Evolutionary conservation across 1,140 invertebrate species (phyloP).

Genomic region (Heliconius nattereri): DNA sequence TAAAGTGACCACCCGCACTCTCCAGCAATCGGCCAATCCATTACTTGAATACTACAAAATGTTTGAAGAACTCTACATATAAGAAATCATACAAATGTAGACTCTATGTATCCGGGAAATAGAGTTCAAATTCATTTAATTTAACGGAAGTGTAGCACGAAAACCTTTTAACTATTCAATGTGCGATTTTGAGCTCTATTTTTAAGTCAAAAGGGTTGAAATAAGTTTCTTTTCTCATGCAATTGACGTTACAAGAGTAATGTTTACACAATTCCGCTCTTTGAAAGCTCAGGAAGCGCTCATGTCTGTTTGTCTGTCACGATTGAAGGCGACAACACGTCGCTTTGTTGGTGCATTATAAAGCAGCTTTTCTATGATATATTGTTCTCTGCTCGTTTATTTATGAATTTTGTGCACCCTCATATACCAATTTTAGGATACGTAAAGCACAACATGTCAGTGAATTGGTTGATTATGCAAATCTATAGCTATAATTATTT

Average conservation of each 20-base stretch:
- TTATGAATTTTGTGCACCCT: constrained; percentile 1
- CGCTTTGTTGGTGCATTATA: constrained; percentile 32
- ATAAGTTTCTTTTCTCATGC: constrained; percentile 15
- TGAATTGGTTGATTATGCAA: background rate
- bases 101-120: constrained; percentile 15
- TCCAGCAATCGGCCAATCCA: constrained; percentile 67
- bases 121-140: constrained; percentile 4
- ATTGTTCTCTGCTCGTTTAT: constrained; percentile 1
- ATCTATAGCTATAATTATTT: background rate
- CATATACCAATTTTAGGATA: background rate
- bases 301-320: constrained; percentile 45
- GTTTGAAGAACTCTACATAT: constrained; percentile 38
- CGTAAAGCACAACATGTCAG: background rate
- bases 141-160: background rate
- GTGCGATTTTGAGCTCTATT: constrained; percentile 17
- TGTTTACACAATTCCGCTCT: constrained; percentile 44
- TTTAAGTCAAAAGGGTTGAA: background rate
- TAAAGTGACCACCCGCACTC: constrained; percentile 65
- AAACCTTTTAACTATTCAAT: constrained; percentile 32
- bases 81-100: constrained; percentile 26
- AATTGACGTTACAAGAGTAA: constrained; percentile 39
- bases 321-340: constrained; percentile 42
- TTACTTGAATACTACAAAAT: constrained; percentile 55
- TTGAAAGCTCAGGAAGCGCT: constrained; percentile 43
- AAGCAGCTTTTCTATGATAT: constrained; percentile 15